Evolutionary conservation across 2,113 vertebrate genomes (phyloP).

Genomic region (Silurus glanis): DNA sequence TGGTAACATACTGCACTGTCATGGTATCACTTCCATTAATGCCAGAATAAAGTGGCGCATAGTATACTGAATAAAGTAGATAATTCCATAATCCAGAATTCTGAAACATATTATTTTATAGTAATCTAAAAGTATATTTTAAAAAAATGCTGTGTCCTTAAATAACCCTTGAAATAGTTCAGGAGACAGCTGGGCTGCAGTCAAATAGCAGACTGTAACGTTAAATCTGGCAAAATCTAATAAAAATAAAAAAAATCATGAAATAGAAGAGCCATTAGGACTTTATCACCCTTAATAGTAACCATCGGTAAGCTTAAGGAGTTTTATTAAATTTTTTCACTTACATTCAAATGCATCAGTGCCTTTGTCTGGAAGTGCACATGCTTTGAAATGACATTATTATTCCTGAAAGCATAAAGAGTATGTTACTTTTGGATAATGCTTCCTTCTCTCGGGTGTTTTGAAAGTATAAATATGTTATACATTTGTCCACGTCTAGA

Average conservation of each 20-base stretch:
- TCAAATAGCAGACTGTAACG: constrained; percentile 20
- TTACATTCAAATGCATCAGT: constrained; percentile 45
- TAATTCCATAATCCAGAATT: constrained; percentile 12
- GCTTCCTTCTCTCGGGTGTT: constrained; percentile 22
- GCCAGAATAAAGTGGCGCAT: neutral
- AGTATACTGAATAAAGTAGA: neutral
- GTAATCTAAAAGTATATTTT: neutral
- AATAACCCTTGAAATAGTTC: constrained; percentile 29
- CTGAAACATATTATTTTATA: neutral
- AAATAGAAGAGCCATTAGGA: constrained; percentile 29
- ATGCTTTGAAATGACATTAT: constrained; percentile 54
- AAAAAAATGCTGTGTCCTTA: constrained; percentile 22
- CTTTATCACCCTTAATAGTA: neutral
- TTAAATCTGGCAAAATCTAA: constrained; percentile 25
- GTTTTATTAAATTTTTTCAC: constrained; percentile 36
- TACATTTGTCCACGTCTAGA: constrained; percentile 52
- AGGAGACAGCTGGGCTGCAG: constrained; percentile 1
- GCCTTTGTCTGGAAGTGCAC: constrained; percentile 32
- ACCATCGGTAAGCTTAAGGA: constrained; percentile 28
- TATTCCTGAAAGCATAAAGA: constrained; percentile 53
- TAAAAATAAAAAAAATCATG: neutral
- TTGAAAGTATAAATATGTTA: constrained; percentile 41
- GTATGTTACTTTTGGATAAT: constrained; percentile 26
- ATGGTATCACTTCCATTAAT: constrained; percentile 2
- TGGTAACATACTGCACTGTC: neutral